Evolutionary conservation across 1,140 invertebrate genomes (phyloP).

Genomic region (Drosophila varians): DNA sequence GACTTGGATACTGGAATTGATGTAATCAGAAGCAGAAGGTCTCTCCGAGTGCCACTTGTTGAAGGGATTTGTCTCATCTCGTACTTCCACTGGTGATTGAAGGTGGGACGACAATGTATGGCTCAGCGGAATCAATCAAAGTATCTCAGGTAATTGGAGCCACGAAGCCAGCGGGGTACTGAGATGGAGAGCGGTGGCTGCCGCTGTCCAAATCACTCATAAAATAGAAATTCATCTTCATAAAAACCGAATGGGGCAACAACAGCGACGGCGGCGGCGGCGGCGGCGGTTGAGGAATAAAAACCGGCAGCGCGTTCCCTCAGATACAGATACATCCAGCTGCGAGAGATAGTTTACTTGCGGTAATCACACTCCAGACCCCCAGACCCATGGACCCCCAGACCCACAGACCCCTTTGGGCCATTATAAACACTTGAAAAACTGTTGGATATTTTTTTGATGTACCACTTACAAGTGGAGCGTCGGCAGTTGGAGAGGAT

Average conservation of each 20-base stretch:
- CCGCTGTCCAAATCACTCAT: conserved; percentile 66
- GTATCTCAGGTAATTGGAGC: conserved; percentile 69
- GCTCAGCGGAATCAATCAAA: conserved; percentile 31
- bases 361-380: conserved; percentile 57
- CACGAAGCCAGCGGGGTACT: conserved; percentile 33
- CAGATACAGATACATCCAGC: conserved; percentile 28
- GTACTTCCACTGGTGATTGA: neutral
- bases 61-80: conserved; percentile 27
- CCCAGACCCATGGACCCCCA: conserved; percentile 3
- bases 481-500: conserved; percentile 9
- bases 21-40: conserved; percentile 41
- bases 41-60: conserved; percentile 43
- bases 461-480: conserved; percentile 68
- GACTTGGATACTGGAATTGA: conserved; percentile 19
- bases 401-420: neutral
- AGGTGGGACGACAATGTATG: conserved; percentile 16
- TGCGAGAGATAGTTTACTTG: conserved; percentile 73
- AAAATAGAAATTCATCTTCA: conserved; percentile 79
- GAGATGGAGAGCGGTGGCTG: conserved; percentile 3
- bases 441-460: conserved; percentile 70
- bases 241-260: conserved; percentile 36
- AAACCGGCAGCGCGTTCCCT: conserved; percentile 47
- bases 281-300: conserved; percentile 15
- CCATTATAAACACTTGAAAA: conserved; percentile 71
- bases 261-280: no score